These are phyloP conservation scores for Anadara kagoshimensis DNA, from an alignment of 1,140 invertebrate species.

Conservation along the genomic window DNA sequence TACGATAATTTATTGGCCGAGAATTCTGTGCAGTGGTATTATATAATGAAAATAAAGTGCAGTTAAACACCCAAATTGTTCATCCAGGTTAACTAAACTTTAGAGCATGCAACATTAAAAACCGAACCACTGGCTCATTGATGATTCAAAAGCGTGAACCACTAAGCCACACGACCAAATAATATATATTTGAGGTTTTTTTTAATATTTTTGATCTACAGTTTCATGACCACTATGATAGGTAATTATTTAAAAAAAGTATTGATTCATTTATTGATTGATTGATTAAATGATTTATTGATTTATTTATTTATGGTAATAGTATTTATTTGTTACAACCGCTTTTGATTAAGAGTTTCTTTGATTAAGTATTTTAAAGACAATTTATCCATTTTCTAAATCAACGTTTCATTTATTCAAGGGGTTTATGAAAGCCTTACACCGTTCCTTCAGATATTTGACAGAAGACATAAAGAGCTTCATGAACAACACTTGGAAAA, in stretches of 20 bases:
- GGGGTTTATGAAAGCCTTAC: slow-evolving; percentile 25
- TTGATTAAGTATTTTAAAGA: too few relatives aligned
- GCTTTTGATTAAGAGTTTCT: too few relatives aligned
- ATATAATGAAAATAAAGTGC: not conserved
- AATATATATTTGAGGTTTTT: not conserved
- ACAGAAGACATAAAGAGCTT: slow-evolving; percentile 30
- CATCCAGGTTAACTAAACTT: not conserved
- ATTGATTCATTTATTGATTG: too few relatives aligned
- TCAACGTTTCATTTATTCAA: too few relatives aligned
- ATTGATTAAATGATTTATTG: too few relatives aligned
- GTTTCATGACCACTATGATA: too few relatives aligned
- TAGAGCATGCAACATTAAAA: not conserved
- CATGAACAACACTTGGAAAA: slow-evolving; percentile 27
- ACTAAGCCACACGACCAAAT: not conserved
- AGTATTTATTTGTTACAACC: too few relatives aligned
- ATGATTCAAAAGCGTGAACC: not conserved
- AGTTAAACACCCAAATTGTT: not conserved
- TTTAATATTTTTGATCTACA: too few relatives aligned
- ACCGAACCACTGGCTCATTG: not conserved
- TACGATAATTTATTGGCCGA: not conserved
- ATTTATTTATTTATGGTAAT: too few relatives aligned
- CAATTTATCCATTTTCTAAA: too few relatives aligned
- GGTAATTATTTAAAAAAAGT: too few relatives aligned
- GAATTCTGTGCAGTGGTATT: not conserved
- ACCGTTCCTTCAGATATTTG: slow-evolving; percentile 35